Conservation (phyloP, 2,113 vertebrate genomes). For the Indicator indicator region DNA sequence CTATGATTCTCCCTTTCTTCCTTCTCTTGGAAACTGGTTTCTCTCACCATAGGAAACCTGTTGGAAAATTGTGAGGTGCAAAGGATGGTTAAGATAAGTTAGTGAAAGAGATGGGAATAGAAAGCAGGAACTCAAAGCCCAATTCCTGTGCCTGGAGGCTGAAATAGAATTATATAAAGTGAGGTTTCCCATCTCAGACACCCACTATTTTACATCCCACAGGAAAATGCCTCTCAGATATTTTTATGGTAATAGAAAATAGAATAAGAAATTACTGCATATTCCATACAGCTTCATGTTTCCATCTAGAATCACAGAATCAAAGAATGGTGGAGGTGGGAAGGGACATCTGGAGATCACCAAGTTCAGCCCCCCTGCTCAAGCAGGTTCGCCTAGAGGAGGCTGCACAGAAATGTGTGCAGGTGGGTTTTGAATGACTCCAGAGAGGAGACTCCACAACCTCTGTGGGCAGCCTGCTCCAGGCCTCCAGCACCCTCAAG, state of each 20-base stretch:
- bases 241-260: slow-evolving; percentile 15
- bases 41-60: neutral
- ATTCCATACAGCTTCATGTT: neutral
- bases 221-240: neutral
- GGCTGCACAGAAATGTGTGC: no score
- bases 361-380: no score
- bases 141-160: neutral
- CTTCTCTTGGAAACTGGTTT: neutral
- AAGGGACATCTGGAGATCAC: no score
- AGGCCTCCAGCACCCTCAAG: no score
- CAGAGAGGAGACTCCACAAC: no score
- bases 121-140: neutral
- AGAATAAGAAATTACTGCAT: neutral
- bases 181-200: neutral
- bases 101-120: neutral
- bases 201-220: neutral
- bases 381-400: no score
- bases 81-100: slow-evolving; percentile 32
- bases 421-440: no score
- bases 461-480: no score
- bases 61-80: neutral
- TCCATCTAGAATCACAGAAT: neutral
- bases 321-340: no score
- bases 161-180: neutral
- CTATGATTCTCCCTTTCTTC: neutral